phyloP scores from a whole-genome alignment of 30 jellyfish, hydroid and myxozoan genomes.

The Hydra vulgaris region DNA sequence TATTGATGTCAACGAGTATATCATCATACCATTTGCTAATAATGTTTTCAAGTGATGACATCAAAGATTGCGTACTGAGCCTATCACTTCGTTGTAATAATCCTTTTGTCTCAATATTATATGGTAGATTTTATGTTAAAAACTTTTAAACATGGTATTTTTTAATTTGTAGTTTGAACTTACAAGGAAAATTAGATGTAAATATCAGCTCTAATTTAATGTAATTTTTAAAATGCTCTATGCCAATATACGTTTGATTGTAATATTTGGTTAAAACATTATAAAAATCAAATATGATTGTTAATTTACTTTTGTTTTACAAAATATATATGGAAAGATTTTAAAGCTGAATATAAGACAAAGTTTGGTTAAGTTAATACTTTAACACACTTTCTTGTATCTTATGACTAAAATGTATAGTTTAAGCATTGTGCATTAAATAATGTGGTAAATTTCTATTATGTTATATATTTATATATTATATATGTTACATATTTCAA shows the following conservation, averaged over 20 bases:
- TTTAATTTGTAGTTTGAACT: neutral
- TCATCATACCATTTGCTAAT: neutral
- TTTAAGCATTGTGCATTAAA: neutral
- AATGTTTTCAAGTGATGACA: neutral
- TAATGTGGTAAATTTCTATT: neutral
- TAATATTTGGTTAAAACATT: neutral
- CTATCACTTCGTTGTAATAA: neutral
- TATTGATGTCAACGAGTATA: neutral
- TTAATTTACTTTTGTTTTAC: neutral
- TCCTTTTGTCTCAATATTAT: neutral
- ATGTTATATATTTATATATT: no score
- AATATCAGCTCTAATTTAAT: neutral
- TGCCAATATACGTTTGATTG: neutral
- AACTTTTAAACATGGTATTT: neutral
- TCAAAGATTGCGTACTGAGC: neutral
- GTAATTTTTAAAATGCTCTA: neutral
- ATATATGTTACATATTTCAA: neutral
- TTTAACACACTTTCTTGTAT: neutral
- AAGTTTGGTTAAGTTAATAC: neutral
- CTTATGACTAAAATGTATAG: neutral
- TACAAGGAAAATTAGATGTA: neutral
- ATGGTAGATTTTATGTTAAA: neutral
- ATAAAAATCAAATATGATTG: neutral
- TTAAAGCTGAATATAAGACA: neutral
- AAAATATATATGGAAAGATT: neutral